A percentile compares a stretch with the other conserved stretches of the same genome.
These are phyloP conservation scores for Todiramphus saurophagus DNA, from an alignment of 2,113 vertebrate species.

Conservation along the genomic window DNA sequence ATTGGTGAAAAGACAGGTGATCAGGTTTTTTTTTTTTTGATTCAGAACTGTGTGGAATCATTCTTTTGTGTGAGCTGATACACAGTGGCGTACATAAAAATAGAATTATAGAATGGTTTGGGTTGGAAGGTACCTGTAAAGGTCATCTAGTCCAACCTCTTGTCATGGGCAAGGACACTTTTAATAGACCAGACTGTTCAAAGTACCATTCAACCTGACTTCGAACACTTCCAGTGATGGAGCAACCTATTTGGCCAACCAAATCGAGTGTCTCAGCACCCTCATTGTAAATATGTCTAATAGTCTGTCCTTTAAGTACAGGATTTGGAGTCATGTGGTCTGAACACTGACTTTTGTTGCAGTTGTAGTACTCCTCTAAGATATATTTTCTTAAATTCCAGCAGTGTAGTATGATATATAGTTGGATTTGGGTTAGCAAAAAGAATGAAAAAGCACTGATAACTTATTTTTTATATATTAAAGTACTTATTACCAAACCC, in stretches of 20 bases:
- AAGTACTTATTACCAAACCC: background rate
- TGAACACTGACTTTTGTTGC: background rate
- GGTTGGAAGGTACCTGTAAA: background rate
- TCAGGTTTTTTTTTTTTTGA: background rate
- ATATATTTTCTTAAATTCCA: background rate
- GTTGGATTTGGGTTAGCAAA: background rate
- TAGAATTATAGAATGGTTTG: background rate
- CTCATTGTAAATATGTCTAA: background rate
- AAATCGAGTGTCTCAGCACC: background rate
- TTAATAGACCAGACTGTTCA: background rate
- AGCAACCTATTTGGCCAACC: background rate
- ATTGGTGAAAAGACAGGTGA: background rate
- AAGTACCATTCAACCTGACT: background rate
- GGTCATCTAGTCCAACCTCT: background rate
- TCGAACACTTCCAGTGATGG: background rate
- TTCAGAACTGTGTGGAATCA: background rate
- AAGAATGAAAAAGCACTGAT: background rate
- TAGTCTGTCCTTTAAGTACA: background rate
- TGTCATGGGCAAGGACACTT: background rate
- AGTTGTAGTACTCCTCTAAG: background rate
- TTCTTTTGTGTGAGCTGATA: background rate
- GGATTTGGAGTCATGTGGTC: background rate
- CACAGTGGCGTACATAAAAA: background rate
- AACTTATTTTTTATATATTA: background rate
- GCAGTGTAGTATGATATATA: background rate